Evolutionary conservation across 2,113 vertebrate species (phyloP), one percentile per base, ranked within the genome.

Genomic region (Pagrus major): DNA sequence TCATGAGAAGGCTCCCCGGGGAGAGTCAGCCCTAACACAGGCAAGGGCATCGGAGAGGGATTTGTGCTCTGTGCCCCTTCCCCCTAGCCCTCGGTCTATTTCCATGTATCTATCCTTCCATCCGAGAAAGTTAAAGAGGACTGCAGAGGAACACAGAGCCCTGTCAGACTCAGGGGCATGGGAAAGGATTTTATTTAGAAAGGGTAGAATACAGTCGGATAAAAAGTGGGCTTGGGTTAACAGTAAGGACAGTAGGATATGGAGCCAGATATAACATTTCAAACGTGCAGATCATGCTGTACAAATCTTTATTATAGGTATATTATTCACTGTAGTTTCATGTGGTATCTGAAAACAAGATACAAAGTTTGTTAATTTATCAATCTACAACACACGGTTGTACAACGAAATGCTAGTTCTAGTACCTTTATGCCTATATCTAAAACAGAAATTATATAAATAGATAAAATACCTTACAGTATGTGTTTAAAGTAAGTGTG

Each of bases 1-100:
- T 88, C 81, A 89, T 83, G 73, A 78, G 82, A 75, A 76, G 59
- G 37, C 60, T 79, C 89, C 68, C 71, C 5, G 21, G 72, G 67
- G 79, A 83, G 68, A 47, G 65, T 64, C 55, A 83, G 69, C 25
- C 51, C 61, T 69, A 35, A 76, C 29, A 35, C 64, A 72, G 76
- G 64, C 85, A 86, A 87, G 78, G 78, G 69, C 78, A 83, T 70
- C 46, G 12, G 25, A 42, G 33, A 41, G 58, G 81, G 82, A 90
- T 89, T 80, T 86, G 68, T 63, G 60, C 78, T 71, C 58, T 42
- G 49, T 66, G 71, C 59, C 63, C 64, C 80, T 78, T 65, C 49
- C 73, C 16, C 20, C 54, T 55, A 25, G 73, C 63, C 33, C 10
- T 42, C 52, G 3, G 54, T 83, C 67, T 55, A 58, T 83, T 83